These are phyloP conservation scores for Amazona guildingii DNA, from an alignment of 2,113 vertebrate genomes.

Conservation along the genomic window DNA sequence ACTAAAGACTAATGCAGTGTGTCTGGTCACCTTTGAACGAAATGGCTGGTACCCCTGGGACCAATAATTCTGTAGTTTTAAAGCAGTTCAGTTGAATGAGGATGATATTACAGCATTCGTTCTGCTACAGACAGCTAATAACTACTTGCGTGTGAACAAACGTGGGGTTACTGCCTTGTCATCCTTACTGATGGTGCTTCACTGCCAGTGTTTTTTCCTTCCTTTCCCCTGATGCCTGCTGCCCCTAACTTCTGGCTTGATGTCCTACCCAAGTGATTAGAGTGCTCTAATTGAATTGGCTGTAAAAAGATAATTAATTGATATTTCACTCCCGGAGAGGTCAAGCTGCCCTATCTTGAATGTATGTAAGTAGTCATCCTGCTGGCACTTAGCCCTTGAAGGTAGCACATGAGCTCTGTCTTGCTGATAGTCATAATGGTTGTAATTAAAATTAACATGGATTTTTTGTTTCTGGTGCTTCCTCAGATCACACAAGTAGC, in stretches of 20 bases:
- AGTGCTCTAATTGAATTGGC: constrained; percentile 74
- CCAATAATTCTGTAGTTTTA: constrained; percentile 3
- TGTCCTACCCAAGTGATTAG: constrained; percentile 79
- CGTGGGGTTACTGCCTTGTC: not conserved
- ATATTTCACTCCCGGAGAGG: constrained; percentile 75
- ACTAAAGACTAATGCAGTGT: constrained; percentile 68
- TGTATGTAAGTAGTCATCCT: constrained; percentile 40
- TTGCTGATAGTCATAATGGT: constrained; percentile 62
- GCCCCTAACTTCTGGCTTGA: not conserved
- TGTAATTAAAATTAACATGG: constrained; percentile 63
- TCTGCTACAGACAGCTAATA: constrained; percentile 52
- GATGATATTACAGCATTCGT: not conserved
- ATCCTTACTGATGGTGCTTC: not conserved
- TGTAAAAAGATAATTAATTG: constrained; percentile 83
- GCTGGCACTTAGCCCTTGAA: constrained; percentile 29
- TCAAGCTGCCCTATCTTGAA: constrained; percentile 74
- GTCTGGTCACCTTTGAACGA: constrained; percentile 75
- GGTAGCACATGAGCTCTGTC: constrained; percentile 73
- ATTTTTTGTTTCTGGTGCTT: not conserved
- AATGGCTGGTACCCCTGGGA: constrained; percentile 2
- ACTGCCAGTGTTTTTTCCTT: not conserved
- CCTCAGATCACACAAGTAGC: not conserved
- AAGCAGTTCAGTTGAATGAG: constrained; percentile 43
- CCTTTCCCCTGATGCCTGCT: not conserved
- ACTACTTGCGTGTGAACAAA: constrained; percentile 55